A percentile compares a stretch with the other conserved stretches of the same genome.
Conservation (phyloP, 1,140 invertebrate species). For the Eueides isabella region DNA sequence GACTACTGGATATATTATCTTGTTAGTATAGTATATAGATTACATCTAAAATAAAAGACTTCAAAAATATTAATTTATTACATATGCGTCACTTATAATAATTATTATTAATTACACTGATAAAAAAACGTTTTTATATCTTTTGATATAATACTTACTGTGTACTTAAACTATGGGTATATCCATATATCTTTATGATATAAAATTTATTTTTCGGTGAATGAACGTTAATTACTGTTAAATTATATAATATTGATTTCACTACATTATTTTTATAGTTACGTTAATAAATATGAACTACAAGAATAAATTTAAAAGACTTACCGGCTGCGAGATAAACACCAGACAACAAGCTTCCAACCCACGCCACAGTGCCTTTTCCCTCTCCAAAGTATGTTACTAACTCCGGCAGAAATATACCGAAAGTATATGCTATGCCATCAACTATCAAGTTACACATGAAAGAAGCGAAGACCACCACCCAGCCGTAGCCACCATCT, state of each 20-base stretch:
- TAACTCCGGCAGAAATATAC: constrained; percentile 93
- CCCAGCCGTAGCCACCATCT: constrained; percentile 95
- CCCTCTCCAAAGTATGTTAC: constrained; percentile 91
- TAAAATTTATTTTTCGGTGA: too few species aligned
- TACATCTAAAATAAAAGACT: neutral
- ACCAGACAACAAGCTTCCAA: constrained; percentile 95
- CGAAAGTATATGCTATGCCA: constrained; percentile 97
- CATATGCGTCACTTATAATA: neutral
- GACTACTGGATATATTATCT: constrained; percentile 2
- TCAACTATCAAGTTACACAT: constrained; percentile 99
- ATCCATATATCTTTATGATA: neutral
- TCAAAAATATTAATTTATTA: neutral
- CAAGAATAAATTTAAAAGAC: constrained; percentile 44
- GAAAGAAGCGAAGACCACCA: constrained; percentile 97
- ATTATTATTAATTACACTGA: neutral
- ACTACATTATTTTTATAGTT: too few species aligned
- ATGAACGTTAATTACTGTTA: too few species aligned
- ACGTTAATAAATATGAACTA: neutral
- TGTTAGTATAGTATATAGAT: neutral
- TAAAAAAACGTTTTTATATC: neutral
- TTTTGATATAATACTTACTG: too few species aligned
- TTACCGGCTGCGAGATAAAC: constrained; percentile 95
- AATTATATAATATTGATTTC: too few species aligned
- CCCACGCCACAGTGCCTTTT: constrained; percentile 96
- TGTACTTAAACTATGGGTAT: neutral